Evolutionary conservation across 2,797 vertebrate genomes (phyloP).

Genomic region (Crocidura indochinensis): DNA sequence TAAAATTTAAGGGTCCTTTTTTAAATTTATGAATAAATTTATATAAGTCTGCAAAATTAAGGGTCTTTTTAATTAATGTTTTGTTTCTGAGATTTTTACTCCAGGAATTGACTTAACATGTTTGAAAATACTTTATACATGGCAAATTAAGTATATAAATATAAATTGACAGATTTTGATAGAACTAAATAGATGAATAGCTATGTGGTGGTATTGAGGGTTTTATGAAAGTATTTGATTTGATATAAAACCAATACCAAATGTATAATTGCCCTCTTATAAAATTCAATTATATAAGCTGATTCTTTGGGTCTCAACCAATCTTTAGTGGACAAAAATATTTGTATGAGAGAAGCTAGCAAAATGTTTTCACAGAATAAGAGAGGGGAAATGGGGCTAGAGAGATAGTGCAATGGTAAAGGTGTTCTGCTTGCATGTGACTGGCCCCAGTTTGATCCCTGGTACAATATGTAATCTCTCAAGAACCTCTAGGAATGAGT

Average conservation of each 20-base stretch:
- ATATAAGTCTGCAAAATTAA: constrained; percentile 26
- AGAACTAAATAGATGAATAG: not conserved
- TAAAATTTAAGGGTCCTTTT: too few relatives aligned
- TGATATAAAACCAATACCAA: not conserved
- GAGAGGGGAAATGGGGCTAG: constrained; percentile 1
- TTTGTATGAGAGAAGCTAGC: constrained; percentile 14
- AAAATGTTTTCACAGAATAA: constrained; percentile 10
- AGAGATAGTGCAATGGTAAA: too few relatives aligned
- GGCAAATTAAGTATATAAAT: constrained; percentile 10
- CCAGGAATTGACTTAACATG: constrained; percentile 43
- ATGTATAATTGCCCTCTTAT: not conserved
- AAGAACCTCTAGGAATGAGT: too few relatives aligned
- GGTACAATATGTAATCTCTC: too few relatives aligned
- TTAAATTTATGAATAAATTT: too few relatives aligned
- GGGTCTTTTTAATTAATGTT: constrained; percentile 22
- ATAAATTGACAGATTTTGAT: constrained; percentile 7
- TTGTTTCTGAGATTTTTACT: constrained; percentile 26
- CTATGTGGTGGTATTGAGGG: constrained; percentile 15
- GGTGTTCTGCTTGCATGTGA: too few relatives aligned
- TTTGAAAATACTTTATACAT: constrained; percentile 50
- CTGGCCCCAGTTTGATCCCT: too few relatives aligned
- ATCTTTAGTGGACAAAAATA: constrained; percentile 16
- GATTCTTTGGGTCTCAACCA: constrained; percentile 6
- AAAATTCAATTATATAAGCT: constrained; percentile 18
- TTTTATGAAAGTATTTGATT: not conserved